Conservation (phyloP, 2,797 vertebrate genomes). For the Diglossa cyanea region DNA sequence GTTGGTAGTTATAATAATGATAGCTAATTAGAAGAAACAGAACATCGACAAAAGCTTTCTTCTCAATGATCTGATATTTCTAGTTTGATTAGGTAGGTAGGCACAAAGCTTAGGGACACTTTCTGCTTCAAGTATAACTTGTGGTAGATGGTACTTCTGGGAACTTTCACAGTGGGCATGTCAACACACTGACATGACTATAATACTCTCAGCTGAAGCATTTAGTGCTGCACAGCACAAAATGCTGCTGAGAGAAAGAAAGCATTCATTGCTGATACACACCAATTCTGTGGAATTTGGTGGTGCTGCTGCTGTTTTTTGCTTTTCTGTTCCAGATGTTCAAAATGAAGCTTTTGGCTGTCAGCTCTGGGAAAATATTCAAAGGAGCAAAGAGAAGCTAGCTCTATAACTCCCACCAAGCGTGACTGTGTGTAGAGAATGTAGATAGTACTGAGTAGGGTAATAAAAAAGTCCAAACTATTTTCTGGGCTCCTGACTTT, state of each 20-base stretch:
- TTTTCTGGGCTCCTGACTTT: neutral
- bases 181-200: neutral
- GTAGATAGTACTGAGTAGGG: neutral
- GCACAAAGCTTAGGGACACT: neutral
- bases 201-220: neutral
- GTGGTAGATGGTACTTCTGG: neutral
- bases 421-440: neutral
- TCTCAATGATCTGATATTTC: neutral
- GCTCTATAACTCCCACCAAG: neutral
- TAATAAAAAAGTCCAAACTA: neutral
- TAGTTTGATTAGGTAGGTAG: neutral
- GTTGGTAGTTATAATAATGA: neutral
- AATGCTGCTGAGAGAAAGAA: neutral
- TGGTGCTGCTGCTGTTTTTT: neutral
- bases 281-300: neutral
- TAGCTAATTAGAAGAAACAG: neutral
- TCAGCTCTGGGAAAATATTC: neutral
- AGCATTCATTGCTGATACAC: neutral
- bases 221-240: neutral
- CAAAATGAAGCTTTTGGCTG: neutral
- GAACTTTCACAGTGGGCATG: neutral
- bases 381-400: neutral
- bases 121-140: neutral
- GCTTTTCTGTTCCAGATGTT: conserved; percentile 26
- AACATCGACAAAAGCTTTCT: neutral